Percentiles rank a stretch among this genome's conserved stretches.
Evolutionary conservation across 2,888 invertebrate species (phyloP).

Genomic region (Auanema sp.): DNA sequence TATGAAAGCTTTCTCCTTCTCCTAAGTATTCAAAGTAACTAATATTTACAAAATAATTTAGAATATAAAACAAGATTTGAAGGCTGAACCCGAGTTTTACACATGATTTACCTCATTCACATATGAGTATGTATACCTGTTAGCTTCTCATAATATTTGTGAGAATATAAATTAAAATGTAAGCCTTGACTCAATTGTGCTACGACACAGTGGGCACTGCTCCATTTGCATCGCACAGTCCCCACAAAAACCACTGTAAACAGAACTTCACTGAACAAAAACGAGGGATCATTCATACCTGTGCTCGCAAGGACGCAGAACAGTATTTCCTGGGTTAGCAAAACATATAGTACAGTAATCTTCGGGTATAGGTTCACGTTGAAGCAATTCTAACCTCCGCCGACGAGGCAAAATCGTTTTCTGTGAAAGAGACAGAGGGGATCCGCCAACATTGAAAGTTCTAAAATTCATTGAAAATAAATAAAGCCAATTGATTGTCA

Average conservation of each 20-base stretch:
- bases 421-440: conserved; percentile 76
- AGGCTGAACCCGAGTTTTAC: no score
- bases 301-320: conserved; percentile 81
- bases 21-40: no score
- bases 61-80: background rate
- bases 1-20: background rate
- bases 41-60: background rate
- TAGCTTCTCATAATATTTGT: background rate
- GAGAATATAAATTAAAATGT: background rate
- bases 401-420: conserved; percentile 81
- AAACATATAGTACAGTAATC: conserved; percentile 85
- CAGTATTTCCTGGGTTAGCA: conserved; percentile 77
- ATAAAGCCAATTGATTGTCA: background rate
- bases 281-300: conserved; percentile 71
- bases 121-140: background rate
- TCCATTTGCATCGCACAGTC: conserved; percentile 78
- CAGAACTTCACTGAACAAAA: background rate
- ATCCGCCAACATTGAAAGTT: conserved; percentile 71
- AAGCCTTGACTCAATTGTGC: conserved; percentile 2
- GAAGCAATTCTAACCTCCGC: conserved; percentile 76
- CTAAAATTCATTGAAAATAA: conserved; percentile 10
- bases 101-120: background rate
- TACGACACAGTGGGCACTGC: conserved; percentile 85
- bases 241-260: conserved; percentile 80
- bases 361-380: conserved; percentile 72